Percentiles rank a stretch among this genome's conserved stretches.
These are phyloP conservation scores for Apaloderma vittatum DNA, from an alignment of 2,113 vertebrate genomes.

Conservation along the genomic window DNA sequence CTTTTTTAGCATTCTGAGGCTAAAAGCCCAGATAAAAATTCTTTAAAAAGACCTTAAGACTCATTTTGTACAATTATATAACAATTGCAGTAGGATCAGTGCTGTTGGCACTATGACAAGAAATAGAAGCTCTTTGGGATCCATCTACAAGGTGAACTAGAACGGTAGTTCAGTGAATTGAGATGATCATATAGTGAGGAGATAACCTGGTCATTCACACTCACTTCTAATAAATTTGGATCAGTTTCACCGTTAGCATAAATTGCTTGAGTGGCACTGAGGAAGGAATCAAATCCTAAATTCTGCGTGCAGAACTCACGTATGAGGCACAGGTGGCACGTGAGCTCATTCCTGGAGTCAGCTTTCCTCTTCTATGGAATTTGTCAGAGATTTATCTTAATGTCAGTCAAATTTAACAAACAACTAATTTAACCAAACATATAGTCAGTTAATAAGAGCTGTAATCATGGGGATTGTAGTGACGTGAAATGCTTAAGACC, in stretches of 20 bases:
- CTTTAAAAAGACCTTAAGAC: neutral
- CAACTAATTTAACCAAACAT: neutral
- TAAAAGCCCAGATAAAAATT: neutral
- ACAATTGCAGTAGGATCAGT: neutral
- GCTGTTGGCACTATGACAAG: neutral
- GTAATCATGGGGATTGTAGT: neutral
- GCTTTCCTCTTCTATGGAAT: neutral
- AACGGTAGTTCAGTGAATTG: neutral
- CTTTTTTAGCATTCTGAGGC: neutral
- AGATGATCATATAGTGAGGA: neutral
- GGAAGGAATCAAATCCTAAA: neutral
- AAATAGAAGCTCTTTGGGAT: neutral
- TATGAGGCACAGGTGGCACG: neutral
- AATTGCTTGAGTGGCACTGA: neutral
- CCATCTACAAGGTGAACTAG: neutral
- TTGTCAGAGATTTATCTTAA: neutral
- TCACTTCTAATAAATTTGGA: neutral
- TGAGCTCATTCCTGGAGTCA: neutral
- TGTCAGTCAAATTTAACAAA: neutral
- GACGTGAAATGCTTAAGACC: neutral
- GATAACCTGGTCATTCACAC: neutral
- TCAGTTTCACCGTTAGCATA: rapidly evolving
- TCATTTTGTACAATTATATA: neutral
- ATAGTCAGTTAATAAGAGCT: neutral
- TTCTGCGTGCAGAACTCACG: neutral